These are phyloP conservation scores for Guaruba guarouba DNA, from an alignment of 2,113 vertebrate genomes.

Conservation along the genomic window DNA sequence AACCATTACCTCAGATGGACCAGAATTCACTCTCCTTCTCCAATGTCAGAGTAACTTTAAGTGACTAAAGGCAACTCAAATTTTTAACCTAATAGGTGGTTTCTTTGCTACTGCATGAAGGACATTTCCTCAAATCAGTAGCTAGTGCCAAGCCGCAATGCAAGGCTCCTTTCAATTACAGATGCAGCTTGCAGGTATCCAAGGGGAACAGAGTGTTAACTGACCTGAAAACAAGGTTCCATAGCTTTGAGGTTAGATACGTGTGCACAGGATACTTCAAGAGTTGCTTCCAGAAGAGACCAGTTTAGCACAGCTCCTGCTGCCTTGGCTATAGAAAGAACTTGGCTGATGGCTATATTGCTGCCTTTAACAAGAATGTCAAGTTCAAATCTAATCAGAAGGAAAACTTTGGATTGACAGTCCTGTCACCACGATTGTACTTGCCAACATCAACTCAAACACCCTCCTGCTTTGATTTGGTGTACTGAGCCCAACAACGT, in stretches of 20 bases:
- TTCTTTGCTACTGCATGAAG: not conserved
- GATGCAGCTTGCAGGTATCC: not conserved
- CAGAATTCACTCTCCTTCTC: not conserved
- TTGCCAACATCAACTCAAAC: not conserved
- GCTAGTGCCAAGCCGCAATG: not conserved
- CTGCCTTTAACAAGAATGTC: not conserved
- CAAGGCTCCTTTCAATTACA: not conserved
- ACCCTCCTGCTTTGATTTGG: not conserved
- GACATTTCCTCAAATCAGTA: not conserved
- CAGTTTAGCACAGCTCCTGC: not conserved
- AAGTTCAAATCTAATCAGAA: not conserved
- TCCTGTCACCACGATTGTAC: not conserved
- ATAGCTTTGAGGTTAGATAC: not conserved
- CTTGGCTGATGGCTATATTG: not conserved
- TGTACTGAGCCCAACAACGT: rapidly evolving
- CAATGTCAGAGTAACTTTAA: not conserved
- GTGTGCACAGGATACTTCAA: rapidly evolving
- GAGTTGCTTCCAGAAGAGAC: not conserved
- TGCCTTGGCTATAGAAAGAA: not conserved
- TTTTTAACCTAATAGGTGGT: not conserved
- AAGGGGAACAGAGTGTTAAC: not conserved
- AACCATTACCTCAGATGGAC: not conserved
- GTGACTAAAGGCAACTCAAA: not conserved
- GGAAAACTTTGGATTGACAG: not conserved
- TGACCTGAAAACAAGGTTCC: not conserved